Evolutionary conservation across 2,888 invertebrate genomes (phyloP).

Genomic region (Calliphora vomitoria): DNA sequence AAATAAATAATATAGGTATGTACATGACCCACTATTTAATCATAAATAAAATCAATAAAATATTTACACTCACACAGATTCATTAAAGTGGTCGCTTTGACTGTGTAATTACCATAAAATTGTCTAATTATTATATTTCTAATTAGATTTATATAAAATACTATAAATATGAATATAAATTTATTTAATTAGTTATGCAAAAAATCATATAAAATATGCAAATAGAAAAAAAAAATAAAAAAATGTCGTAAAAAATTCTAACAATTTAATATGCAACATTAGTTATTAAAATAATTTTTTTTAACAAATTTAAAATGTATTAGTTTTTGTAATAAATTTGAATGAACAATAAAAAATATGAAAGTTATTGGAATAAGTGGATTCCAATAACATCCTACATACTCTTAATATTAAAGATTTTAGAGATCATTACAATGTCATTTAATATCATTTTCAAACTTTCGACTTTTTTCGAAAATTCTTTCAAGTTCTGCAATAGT

Average conservation of each 20-base stretch:
- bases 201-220: neutral
- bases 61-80: neutral
- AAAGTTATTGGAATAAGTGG: too few species aligned
- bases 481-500: too few species aligned
- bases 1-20: too few species aligned
- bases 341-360: too few species aligned
- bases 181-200: constrained; percentile 22
- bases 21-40: neutral
- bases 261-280: constrained; percentile 6
- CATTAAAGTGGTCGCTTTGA: neutral
- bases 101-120: neutral
- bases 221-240: neutral
- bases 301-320: too few species aligned
- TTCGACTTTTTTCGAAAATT: too few species aligned
- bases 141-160: constrained; percentile 13
- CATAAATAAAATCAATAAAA: neutral
- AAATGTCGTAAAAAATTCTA: neutral
- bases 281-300: too few species aligned
- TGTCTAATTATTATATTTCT: neutral
- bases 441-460: too few species aligned
- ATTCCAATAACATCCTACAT: too few species aligned
- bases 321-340: too few species aligned
- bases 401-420: too few species aligned
- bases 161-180: neutral
- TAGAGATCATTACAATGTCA: too few species aligned